Evolutionary conservation across 2,797 vertebrate genomes (phyloP).

Genomic region (Heliangelus exortis): DNA sequence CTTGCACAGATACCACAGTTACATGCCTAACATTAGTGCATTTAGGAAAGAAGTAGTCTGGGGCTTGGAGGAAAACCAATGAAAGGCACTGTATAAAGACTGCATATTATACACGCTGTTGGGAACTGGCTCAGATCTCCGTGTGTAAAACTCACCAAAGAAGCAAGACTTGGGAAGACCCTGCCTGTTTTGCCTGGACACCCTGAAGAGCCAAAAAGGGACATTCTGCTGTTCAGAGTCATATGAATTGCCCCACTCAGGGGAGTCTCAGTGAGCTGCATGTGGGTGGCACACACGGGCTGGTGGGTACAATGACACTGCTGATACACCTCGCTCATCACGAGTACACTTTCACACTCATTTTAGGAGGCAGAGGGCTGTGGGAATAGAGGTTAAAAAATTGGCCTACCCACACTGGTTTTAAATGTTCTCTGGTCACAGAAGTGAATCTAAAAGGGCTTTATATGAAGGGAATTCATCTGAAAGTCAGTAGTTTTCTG

Average conservation of each 20-base stretch:
- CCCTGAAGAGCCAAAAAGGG: neutral
- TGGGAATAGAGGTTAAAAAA: neutral
- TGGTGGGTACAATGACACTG: neutral
- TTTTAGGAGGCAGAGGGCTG: neutral
- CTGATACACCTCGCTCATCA: fast-evolving
- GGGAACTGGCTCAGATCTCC: neutral
- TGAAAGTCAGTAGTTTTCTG: neutral
- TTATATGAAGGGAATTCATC: neutral
- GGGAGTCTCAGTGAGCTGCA: neutral
- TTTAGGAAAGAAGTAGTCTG: neutral
- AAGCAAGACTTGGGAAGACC: neutral
- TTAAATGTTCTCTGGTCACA: neutral
- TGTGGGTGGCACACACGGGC: neutral
- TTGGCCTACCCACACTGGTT: neutral
- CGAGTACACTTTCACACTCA: fast-evolving
- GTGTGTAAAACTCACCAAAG: neutral
- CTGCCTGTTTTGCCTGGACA: neutral
- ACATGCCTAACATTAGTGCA: neutral
- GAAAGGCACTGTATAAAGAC: neutral
- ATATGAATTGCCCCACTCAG: neutral
- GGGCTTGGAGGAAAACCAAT: neutral
- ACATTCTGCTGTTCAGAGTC: neutral
- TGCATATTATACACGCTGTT: fast-evolving
- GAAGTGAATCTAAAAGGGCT: neutral
- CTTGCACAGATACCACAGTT: neutral